Base-by-base conservation (phyloP, 2,113 vertebrate species). In the Otolemur garnettii region DNA sequence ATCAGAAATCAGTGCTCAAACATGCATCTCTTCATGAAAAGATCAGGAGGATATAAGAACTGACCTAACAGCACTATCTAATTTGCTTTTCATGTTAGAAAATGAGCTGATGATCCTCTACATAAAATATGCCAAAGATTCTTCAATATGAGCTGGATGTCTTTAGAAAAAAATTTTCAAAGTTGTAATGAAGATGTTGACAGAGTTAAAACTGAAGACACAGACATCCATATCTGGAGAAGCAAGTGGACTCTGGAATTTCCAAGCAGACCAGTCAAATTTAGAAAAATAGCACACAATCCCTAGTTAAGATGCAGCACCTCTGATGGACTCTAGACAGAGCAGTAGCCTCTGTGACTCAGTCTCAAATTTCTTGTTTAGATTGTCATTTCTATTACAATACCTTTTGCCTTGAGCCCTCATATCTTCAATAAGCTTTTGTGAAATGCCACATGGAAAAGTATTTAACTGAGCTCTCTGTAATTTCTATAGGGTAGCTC, bases 1-100 rank as follows among this genome's bases (percentile, higher is more conserved):
- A 85, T 38, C 45, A 93, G 80, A 78, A 96, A 96, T 30, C n/a
- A 28, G 28, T 86, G 85, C 10, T 64, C 82, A 93, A 88, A 82
- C 3, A 74, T 38, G 42, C 38, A 85, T 90, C 77, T 92, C 82
- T 93, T 68, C 79, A 80, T 28, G 22, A 64, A 91, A 94, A 94
- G 14, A 62, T 33, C 69, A 88, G 33, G 35, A 77, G 9, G 14
- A 59, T 38, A 77, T 1, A 28, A 82, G 62, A 82, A 18, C 53
- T 78, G 19, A 35, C 38, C 15, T 75, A 55, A 82, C 0, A 7
- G 21, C 69, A 60, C 45, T 50, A 90, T 38, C 15, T 84, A n/a
- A 62, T 77, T 59, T 84, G 68, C 38, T 92, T 92, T 95, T 68
- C 59, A 18, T 78, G 77, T 82, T 85, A 78, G n/a, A 92, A 87